Evolutionary conservation across 2,888 invertebrate genomes (phyloP), one percentile per base, ranked within the genome.

Genomic region (Acleris emargana): DNA sequence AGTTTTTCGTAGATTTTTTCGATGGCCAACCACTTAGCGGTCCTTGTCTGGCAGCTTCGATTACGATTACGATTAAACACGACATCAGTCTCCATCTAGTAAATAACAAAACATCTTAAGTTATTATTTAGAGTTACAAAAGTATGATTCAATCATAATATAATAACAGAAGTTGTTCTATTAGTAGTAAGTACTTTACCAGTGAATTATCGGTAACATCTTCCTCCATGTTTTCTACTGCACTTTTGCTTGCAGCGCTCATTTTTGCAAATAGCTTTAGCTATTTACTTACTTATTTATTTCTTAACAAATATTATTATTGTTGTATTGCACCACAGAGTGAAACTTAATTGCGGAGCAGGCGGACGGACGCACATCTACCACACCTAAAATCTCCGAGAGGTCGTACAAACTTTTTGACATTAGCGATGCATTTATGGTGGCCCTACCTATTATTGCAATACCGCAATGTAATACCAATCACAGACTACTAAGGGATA

Each of bases 21-120:
- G 0, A 92, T 49, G 62, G 84, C 81, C 25, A 92, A 69, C 88
- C 88, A 91, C 62, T 81, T 84, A 0, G 80, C 87, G 38, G 87
- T 80, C 1, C 72, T 72, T 2, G 91, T 88, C 73, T 86, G 85
- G 62, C 84, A 82, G 1, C 72, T 68, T 20, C n/a, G 43, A 47
- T 80, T 78, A 59, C 88, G 84, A 0, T 86, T 88, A 58, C 72
- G 84, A 0, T 86, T 88, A 58, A 72, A 77, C 20, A 91, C 78
- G 2, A 88, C 75, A 45, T 77, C 77, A n/a, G 70, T 69, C 57
- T 69, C 69, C 50, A 77, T 77, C 87, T 91, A 38, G 38, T 38
- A 74, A 16, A 76, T 76, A 67, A 68, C 49, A 28, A 38, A 55
- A 61, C 11, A 59, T n/a, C 28, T 18, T 28, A 51, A 50, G 25